phyloP scores from a whole-genome alignment of 2,113 vertebrate genomes.

The Tursiops truncatus region DNA sequence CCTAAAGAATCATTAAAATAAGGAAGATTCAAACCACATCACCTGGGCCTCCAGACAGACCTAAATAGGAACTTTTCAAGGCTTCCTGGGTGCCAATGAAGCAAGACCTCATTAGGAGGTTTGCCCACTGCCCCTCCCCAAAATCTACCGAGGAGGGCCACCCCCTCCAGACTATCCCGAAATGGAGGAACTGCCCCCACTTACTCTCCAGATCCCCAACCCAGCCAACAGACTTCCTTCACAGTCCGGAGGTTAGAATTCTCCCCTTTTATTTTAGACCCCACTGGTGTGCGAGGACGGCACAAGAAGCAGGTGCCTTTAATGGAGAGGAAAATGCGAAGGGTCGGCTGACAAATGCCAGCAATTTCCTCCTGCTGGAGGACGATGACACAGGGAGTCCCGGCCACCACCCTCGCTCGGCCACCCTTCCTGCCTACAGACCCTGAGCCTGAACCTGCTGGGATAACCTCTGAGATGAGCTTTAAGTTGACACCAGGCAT shows the following conservation, averaged over 20 bases:
- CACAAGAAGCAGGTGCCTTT: background rate
- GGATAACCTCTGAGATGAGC: background rate
- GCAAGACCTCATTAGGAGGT: accelerated
- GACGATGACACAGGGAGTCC: background rate
- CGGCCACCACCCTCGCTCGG: background rate
- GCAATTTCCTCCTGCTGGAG: accelerated
- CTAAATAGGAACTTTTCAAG: background rate
- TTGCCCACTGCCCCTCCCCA: background rate
- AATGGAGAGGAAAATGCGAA: background rate
- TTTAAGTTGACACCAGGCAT: background rate
- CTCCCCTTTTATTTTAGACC: background rate
- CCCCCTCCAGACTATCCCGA: background rate
- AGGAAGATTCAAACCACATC: background rate
- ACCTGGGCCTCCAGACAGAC: background rate
- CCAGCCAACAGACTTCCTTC: background rate
- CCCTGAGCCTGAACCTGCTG: background rate
- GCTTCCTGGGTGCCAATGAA: background rate
- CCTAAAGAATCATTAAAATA: background rate
- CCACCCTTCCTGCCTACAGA: accelerated
- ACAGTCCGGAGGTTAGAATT: background rate
- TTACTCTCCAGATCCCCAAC: background rate
- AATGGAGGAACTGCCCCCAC: background rate
- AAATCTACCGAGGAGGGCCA: background rate
- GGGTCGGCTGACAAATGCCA: background rate
- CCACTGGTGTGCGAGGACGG: background rate